Percentiles rank a stretch among this genome's conserved stretches.
These are phyloP conservation scores for Hipparchia sbordonii DNA, from an alignment of 2,888 invertebrate species.

Conservation along the genomic window DNA sequence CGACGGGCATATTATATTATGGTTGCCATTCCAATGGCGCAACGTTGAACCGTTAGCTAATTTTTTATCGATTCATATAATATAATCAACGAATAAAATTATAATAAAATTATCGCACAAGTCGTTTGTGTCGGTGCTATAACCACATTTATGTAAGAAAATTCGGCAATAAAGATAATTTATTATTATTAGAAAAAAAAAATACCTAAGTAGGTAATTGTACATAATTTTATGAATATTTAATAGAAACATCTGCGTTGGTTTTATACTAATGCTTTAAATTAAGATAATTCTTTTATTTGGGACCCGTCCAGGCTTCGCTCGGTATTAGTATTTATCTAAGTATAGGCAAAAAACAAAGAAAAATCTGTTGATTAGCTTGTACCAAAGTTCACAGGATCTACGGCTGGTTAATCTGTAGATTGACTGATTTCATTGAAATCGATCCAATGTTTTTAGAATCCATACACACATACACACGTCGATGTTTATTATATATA, in stretches of 20 bases:
- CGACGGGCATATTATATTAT: slow-evolving; percentile 8
- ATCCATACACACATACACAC: no score
- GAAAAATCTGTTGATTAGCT: no score
- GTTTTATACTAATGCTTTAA: not conserved
- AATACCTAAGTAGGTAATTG: no score
- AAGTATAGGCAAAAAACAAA: no score
- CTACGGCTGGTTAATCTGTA: no score
- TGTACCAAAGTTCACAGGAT: no score
- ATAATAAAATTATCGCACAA: slow-evolving; percentile 36
- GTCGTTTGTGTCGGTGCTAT: slow-evolving; percentile 29
- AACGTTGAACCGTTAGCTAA: slow-evolving; percentile 31
- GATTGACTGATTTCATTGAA: no score
- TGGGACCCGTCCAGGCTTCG: not conserved
- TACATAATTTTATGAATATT: not conserved
- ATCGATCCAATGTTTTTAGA: no score
- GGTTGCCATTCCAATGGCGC: slow-evolving; percentile 24
- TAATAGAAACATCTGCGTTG: not conserved
- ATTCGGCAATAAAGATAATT: slow-evolving; percentile 34
- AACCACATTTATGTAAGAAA: slow-evolving; percentile 29
- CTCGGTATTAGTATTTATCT: no score
- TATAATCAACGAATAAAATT: slow-evolving; percentile 35
- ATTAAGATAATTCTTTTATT: not conserved
- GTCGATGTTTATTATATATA: no score
- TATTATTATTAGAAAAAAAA: slow-evolving; percentile 5
- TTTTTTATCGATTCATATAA: slow-evolving; percentile 30